Base-by-base conservation (phyloP, 92 coral and sea anemone genomes). In the Plumapathes pennacea region DNA sequence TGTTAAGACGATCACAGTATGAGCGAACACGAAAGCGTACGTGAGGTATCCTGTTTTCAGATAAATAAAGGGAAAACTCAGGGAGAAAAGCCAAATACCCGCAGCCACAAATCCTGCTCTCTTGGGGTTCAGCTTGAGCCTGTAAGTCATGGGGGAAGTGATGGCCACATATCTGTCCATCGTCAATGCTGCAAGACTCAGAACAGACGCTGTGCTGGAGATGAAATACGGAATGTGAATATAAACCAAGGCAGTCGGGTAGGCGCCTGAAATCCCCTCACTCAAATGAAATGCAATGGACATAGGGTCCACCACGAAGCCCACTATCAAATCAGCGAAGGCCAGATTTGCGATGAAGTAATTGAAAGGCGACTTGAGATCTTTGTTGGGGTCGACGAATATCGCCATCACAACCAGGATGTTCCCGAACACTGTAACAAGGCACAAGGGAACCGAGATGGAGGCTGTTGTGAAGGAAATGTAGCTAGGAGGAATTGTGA, bases 181-280 rank as follows among this genome's bases (percentile, higher is more conserved):
- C 8, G 96, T 89, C 32, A 94, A 74, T 11, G 99, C 83, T 17
- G 94, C 86, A 1, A 94, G 80, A 25, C 99, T 94, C 22, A 94
- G 61, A 10, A 94, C 82, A 3, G 96, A 88, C 40, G 94, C 96
- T 13, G 94, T 80, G 42, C 88, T 67, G 0, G 94, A 59, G 28
- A 81, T 61, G 60, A 88, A 94, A 62, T 79, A 94, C 3, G 77
- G 54, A 49, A 94, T 53, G 25, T 83, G 87, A 26, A 89, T 5
- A 41, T 59, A 77, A 17, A 56, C 76, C 12, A 65, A 68, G 7
- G 29, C 57, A 0, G 77, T 48, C 2, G 70, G 74, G 29, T 55
- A 65, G 31, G 57, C 70, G 6, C 60, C 56, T 32, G 67, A 40
- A 25, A 53, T 37, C 13, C 89, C 96, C 63, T 88, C 96, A 19